Conservation (phyloP, 2,888 invertebrate genomes). For the Trisateles emortualis region DNA sequence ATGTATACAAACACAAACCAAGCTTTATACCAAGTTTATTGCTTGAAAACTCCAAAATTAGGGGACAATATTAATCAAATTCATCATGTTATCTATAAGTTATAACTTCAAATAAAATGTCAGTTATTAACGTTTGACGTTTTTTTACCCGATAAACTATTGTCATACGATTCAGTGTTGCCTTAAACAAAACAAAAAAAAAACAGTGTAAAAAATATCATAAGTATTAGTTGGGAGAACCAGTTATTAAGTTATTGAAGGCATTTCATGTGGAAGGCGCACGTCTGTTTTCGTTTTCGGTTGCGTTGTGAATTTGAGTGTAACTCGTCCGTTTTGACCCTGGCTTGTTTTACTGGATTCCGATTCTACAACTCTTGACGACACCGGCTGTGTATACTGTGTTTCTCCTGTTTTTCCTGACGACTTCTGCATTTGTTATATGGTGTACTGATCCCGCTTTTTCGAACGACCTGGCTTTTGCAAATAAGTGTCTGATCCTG, state of each 20-base stretch:
- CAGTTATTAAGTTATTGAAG: too few relatives aligned
- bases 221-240: background rate
- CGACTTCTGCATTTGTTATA: background rate
- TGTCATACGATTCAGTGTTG: too few relatives aligned
- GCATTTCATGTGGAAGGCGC: constrained; percentile 1
- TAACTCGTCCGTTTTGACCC: constrained; percentile 1
- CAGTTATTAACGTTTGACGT: background rate
- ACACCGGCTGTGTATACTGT: constrained; percentile 2
- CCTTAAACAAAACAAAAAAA: too few relatives aligned
- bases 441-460: background rate
- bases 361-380: constrained; percentile 1
- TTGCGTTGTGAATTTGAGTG: background rate
- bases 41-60: background rate
- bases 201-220: too few relatives aligned
- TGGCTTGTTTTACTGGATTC: constrained; percentile 1
- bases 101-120: background rate
- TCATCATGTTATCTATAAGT: background rate
- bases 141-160: too few relatives aligned
- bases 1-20: background rate
- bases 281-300: background rate
- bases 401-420: background rate
- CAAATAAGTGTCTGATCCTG: too few relatives aligned
- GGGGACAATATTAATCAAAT: background rate
- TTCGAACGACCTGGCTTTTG: too few relatives aligned
- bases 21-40: background rate